These are phyloP conservation scores for Cirrhinus molitorella DNA, from an alignment of 2,797 vertebrate genomes.

Conservation along the genomic window DNA sequence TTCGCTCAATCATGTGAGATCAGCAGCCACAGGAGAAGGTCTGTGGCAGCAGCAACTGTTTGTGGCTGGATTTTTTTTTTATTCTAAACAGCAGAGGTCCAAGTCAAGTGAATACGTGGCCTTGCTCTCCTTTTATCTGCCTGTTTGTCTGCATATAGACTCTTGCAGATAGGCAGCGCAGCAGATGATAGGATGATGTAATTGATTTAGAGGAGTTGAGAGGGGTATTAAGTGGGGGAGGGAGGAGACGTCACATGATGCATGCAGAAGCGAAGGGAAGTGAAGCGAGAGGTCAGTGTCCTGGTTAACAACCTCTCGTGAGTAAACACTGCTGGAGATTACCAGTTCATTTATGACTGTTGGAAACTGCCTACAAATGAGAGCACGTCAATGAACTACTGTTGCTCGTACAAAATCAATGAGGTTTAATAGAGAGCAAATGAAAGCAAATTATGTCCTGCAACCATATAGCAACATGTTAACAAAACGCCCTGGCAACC, in stretches of 20 bases:
- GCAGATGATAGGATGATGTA: conserved; percentile 43
- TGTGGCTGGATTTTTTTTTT: background rate
- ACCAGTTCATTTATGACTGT: background rate
- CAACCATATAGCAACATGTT: background rate
- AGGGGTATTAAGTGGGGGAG: conserved; percentile 41
- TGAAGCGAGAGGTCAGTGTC: conserved; percentile 14
- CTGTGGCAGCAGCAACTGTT: background rate
- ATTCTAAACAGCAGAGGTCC: background rate
- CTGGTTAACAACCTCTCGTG: conserved; percentile 36
- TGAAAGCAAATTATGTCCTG: background rate
- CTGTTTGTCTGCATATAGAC: background rate
- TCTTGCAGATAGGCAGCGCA: background rate
- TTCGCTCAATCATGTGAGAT: conserved; percentile 1
- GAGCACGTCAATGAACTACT: background rate
- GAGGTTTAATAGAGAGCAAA: background rate
- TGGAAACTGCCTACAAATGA: background rate
- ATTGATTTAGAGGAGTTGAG: conserved; percentile 48
- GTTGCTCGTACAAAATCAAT: background rate
- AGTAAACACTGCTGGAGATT: conserved; percentile 48
- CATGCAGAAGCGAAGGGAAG: conserved; percentile 10
- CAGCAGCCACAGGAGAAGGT: background rate
- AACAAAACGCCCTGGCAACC: background rate
- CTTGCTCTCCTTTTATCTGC: conserved; percentile 10
- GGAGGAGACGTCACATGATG: background rate
- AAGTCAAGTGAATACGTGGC: background rate